Conservation (phyloP, 2,888 invertebrate genomes). For the Oxystoma pomonae region DNA sequence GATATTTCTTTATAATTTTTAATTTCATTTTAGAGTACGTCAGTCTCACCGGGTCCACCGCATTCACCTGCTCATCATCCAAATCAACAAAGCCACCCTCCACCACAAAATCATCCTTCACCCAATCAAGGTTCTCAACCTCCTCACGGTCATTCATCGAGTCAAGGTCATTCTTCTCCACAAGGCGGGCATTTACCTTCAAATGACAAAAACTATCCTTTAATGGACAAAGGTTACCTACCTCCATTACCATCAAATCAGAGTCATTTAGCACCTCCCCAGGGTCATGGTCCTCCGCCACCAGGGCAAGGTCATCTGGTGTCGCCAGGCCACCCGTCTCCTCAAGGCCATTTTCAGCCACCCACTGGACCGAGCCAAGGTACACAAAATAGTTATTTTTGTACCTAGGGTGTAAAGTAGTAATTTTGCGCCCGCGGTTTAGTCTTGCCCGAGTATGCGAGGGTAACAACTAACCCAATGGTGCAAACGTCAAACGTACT, state of each 20-base stretch:
- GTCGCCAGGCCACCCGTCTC: slow-evolving; percentile 40
- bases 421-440: too few relatives aligned
- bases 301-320: slow-evolving; percentile 38
- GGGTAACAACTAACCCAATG: too few relatives aligned
- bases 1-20: too few relatives aligned
- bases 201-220: neutral
- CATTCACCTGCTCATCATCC: slow-evolving; percentile 15
- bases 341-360: slow-evolving; percentile 25
- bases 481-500: too few relatives aligned
- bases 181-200: slow-evolving; percentile 11
- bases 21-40: slow-evolving; percentile 23
- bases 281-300: slow-evolving; percentile 20
- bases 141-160: slow-evolving; percentile 7
- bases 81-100: slow-evolving; percentile 16
- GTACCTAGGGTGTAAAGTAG: too few relatives aligned
- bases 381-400: slow-evolving; percentile 17
- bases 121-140: neutral
- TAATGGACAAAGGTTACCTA: neutral
- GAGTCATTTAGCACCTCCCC: neutral
- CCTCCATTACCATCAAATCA: too few relatives aligned
- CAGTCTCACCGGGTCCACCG: slow-evolving; percentile 22
- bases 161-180: neutral
- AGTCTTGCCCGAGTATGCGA: too few relatives aligned
- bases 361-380: slow-evolving; percentile 13
- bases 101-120: slow-evolving; percentile 9